A percentile compares a stretch with the other conserved stretches of the same genome.
Conservation (phyloP, 30 jellyfish, hydroid and myxozoan genomes). For the Aurelia aurita complex sp. Pacific region DNA sequence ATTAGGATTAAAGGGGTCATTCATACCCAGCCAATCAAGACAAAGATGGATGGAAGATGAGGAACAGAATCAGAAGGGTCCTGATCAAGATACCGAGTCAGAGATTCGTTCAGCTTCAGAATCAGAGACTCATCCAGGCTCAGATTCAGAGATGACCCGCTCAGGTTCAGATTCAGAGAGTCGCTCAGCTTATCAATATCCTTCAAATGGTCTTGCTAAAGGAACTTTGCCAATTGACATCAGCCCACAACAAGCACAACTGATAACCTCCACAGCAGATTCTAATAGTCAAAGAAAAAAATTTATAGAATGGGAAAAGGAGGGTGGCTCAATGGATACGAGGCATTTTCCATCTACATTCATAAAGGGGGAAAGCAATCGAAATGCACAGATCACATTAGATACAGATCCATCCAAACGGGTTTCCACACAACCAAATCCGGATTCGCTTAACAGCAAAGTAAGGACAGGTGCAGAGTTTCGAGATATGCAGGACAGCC, state of each 20-base stretch:
- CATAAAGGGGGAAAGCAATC: conserved; percentile 11
- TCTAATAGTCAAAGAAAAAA: conserved; percentile 35
- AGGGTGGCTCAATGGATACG: conserved; percentile 60
- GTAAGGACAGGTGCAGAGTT: neutral
- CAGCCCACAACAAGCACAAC: conserved; percentile 35
- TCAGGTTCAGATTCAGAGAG: too few species aligned
- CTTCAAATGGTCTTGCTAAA: neutral
- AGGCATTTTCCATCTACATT: conserved; percentile 49
- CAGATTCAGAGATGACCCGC: neutral
- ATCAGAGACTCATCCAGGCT: neutral
- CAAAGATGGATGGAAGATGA: conserved; percentile 65
- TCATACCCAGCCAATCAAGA: conserved; percentile 51
- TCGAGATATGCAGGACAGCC: neutral
- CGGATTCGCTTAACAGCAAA: neutral
- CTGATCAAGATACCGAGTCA: neutral
- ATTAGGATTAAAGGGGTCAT: conserved; percentile 53
- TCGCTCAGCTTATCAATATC: neutral
- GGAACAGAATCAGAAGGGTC: conserved; percentile 7
- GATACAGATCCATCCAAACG: conserved; percentile 33
- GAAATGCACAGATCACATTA: neutral
- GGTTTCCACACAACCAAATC: conserved; percentile 28
- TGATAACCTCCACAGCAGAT: conserved; percentile 42
- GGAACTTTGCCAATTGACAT: conserved; percentile 54
- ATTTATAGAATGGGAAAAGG: conserved; percentile 51
- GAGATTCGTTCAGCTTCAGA: neutral